A percentile compares a stretch with the other conserved stretches of the same genome.
These are phyloP conservation scores for Chirona hameri DNA, from an alignment of 2,888 invertebrate genomes.

Conservation along the genomic window DNA sequence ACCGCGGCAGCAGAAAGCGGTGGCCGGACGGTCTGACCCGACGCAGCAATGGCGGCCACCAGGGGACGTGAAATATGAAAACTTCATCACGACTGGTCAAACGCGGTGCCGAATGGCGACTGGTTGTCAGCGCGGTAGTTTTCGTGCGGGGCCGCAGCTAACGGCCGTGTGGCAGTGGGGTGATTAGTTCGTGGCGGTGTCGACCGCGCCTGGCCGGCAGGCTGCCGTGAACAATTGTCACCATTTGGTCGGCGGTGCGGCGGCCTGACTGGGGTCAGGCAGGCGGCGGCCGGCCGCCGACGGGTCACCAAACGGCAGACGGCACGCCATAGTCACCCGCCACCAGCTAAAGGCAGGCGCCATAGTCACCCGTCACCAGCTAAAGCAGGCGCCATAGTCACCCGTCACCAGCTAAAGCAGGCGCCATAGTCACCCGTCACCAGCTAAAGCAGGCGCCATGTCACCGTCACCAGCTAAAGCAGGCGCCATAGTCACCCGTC, in stretches of 20 bases:
- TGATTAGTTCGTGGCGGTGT: neutral
- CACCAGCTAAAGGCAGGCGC: no score
- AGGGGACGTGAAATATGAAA: neutral
- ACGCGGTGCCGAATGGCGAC: neutral
- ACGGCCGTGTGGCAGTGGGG: neutral
- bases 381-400: neutral
- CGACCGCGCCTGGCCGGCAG: neutral
- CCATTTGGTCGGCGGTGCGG: neutral
- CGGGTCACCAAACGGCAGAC: neutral
- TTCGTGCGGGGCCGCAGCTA: neutral
- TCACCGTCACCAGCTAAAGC: no score
- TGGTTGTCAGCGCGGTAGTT: neutral
- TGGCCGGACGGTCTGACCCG: neutral
- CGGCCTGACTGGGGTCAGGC: neutral
- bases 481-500: neutral
- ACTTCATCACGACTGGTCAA: neutral
- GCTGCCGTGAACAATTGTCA: constrained; percentile 6
- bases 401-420: no score
- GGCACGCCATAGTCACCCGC: neutral
- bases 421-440: neutral
- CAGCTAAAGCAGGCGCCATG: no score
- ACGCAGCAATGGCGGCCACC: neutral
- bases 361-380: no score
- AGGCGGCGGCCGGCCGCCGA: neutral
- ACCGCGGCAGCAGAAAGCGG: neutral